Evolutionary conservation across 2,888 invertebrate species (phyloP), one percentile per base, ranked within the genome.

Genomic region (Epicampocera succincta): DNA sequence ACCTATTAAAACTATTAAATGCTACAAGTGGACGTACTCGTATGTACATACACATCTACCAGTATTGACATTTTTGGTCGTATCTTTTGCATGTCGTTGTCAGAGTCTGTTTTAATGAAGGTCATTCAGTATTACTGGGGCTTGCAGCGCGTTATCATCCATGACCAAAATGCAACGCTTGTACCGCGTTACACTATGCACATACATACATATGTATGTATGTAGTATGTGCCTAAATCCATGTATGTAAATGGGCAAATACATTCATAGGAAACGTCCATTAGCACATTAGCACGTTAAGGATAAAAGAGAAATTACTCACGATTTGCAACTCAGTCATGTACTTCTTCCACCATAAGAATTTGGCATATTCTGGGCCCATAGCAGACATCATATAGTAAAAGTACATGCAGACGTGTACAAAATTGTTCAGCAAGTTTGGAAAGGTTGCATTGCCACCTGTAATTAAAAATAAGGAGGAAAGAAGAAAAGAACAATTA

Each of bases 281-380:
- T n/a, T n/a, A 42, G 5, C 2, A 25, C 5, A 25, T 25, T 25
- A 25, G 5, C 8, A 11, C n/a, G 48, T 19, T 65, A 1, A 66
- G 40, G 17, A 13, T n/a, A 17, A 17, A 73, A n/a, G 33, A 38
- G 29, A 19, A 48, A n/a, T 1, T 65, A 91, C 92, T 92, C 93
- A 97, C 97, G 93, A 98, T 96, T 93, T 98, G 98, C 88, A 98
- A 92, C 66, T 94, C 95, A n/a, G 98, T 98, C 89, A 98, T 95
- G 90, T 98, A 96, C 86, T 94, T 95, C 91, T 98, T 98, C 98
- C 98, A 98, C 95, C 97, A 97, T 83, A 98, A 92, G 90, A 95
- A 97, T 90, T 95, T 95, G 89, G 96, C 96, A 89, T 95, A 96
- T 86, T 95, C 93, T 0, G 98, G 98, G 48, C 98, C 96, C 91